Evolutionary conservation across 2,797 vertebrate species (phyloP), one percentile per base, ranked within the genome.

Genomic region (Jordanella pulchra): DNA sequence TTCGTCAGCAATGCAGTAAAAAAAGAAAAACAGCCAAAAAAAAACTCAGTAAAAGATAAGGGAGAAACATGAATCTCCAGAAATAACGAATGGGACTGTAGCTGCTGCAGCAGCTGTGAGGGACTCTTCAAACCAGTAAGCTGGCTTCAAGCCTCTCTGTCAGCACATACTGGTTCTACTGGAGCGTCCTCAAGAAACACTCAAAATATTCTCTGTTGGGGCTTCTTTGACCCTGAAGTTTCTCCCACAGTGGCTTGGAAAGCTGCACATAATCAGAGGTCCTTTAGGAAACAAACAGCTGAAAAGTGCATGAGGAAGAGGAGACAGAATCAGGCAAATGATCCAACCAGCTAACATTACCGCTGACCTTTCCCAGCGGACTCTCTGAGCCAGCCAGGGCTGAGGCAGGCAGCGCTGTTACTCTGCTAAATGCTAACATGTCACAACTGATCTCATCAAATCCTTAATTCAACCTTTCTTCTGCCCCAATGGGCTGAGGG

Each of bases 401-500:
- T 67, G 80, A 79, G 51, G n/a, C 68, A 73, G 28, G 28, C 65
- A 68, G 72, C 77, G 80, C 67, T 82, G 81, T 61, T 84, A 81
- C 73, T 67, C 78, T 25, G 69, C 80, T 89, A 87, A 91, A 92
- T 89, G 88, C 80, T 85, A 79, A 78, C 76, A 78, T 87, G 89
- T 91, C 91, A 89, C 73, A 89, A 76, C 73, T 78, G 23, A 89
- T 91, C 80, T 86, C 76, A 84, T 90, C 89, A 90, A 84, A 89
- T 67, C 55, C 69, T 78, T 82, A 84, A 88, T 86, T 80, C 85
- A 86, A 87, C 84, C 84, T 87, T 87, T 83, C 76, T 66, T 73
- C 48, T 75, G 74, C 74, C 75, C 78, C 79, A 75, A 12, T 73
- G 72, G 71, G 71, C 80, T 73, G 54, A 12, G 68, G 68, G 61